Evolutionary conservation across 1,140 invertebrate genomes (phyloP).

Genomic region (Homalodisca vitripennis): DNA sequence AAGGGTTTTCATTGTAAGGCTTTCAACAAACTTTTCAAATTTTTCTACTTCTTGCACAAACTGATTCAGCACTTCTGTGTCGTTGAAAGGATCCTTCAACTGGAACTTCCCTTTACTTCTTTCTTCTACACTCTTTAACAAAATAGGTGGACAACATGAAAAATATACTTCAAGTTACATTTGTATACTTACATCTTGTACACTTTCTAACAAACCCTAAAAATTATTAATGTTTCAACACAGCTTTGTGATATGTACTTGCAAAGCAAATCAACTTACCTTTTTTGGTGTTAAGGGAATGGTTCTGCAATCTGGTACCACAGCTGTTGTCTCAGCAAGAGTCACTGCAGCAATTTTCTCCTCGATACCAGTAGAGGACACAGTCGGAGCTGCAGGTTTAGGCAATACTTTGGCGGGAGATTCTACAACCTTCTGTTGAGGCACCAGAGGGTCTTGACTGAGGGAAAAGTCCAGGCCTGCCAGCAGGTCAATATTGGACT

Average conservation of each 20-base stretch:
- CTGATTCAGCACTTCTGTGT: constrained; percentile 68
- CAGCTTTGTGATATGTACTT: background rate
- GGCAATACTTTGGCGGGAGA: background rate
- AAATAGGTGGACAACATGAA: no score
- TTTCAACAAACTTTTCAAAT: constrained; percentile 82
- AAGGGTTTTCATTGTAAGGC: constrained; percentile 71
- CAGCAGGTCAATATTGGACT: constrained; percentile 72
- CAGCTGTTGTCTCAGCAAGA: background rate
- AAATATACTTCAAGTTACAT: background rate
- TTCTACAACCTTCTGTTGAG: constrained; percentile 48
- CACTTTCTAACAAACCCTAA: background rate
- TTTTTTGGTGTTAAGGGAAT: background rate
- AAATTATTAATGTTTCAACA: background rate
- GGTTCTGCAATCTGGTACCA: background rate
- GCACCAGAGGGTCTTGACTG: constrained; percentile 64
- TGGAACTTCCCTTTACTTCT: constrained; percentile 28
- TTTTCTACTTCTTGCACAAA: constrained; percentile 85
- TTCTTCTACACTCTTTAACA: constrained; percentile 14
- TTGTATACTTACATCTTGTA: background rate
- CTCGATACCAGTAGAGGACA: background rate
- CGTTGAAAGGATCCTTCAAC: constrained; percentile 44
- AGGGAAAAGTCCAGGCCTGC: constrained; percentile 74
- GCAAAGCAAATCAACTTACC: background rate
- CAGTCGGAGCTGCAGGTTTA: background rate
- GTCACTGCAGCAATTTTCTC: constrained; percentile 7